Conservation (phyloP, 2,113 vertebrate species). For the Pholis gunnellus region DNA sequence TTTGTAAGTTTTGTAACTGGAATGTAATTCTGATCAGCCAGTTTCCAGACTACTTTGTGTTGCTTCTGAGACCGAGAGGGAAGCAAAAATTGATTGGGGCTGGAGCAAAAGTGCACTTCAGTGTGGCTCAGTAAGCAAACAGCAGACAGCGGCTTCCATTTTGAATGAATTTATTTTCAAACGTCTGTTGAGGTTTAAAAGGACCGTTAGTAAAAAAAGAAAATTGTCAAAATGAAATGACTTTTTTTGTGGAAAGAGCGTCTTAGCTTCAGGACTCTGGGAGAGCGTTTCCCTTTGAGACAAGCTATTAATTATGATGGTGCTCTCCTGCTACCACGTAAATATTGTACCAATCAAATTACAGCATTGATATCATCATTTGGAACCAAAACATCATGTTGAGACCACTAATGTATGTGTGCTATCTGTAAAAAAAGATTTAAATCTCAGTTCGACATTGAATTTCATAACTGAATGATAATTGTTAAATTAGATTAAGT, state of each 20-base stretch:
- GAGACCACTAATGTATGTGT: not conserved
- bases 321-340: not conserved
- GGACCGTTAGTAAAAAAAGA: not conserved
- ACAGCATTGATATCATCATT: not conserved
- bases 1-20: not conserved
- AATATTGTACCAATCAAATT: not conserved
- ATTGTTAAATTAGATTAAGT: not conserved
- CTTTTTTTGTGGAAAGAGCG: not conserved
- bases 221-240: not conserved
- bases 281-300: not conserved
- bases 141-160: conserved; percentile 20
- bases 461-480: not conserved
- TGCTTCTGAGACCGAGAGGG: conserved; percentile 2
- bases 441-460: not conserved
- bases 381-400: not conserved
- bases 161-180: conserved; percentile 12
- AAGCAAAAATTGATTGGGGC: conserved; percentile 25
- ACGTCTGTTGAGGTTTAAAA: conserved; percentile 14
- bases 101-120: conserved; percentile 19
- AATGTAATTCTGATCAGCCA: conserved; percentile 13
- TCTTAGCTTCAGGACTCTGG: not conserved
- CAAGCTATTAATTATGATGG: not conserved
- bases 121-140: conserved; percentile 35
- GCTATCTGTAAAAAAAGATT: not conserved
- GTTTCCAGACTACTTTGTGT: conserved; percentile 15